phyloP scores from a whole-genome alignment of 1,140 invertebrate genomes.

The Melanaphis sacchari region DNA sequence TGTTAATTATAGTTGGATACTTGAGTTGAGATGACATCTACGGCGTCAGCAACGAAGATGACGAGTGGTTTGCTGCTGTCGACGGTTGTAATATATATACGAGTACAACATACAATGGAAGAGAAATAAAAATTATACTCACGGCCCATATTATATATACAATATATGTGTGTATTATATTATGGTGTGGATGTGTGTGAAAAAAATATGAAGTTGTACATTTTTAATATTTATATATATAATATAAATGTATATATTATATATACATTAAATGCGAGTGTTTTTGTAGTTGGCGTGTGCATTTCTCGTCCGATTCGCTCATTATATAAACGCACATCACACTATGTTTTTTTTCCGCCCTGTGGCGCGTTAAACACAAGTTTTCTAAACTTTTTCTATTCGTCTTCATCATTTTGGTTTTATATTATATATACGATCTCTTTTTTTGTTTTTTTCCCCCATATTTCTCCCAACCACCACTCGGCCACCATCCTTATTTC shows the following conservation, averaged over 20 bases:
- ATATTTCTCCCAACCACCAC: too few species aligned
- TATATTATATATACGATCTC: background rate
- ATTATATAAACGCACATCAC: slow-evolving; percentile 1
- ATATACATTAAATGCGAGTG: background rate
- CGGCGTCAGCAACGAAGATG: background rate
- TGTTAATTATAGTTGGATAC: background rate
- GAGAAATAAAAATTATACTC: background rate
- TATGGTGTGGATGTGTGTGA: background rate
- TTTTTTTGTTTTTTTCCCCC: background rate
- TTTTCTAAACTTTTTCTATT: slow-evolving; percentile 24
- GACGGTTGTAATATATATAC: background rate
- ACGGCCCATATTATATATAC: background rate
- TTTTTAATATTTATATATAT: background rate
- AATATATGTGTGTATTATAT: background rate
- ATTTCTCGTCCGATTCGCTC: background rate
- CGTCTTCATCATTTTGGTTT: slow-evolving; percentile 17
- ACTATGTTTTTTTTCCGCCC: background rate
- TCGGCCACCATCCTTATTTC: too few species aligned
- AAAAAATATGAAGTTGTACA: background rate
- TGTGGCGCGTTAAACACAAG: background rate
- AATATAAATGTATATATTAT: too few species aligned
- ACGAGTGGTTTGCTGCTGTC: background rate
- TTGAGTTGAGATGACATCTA: slow-evolving; percentile 1
- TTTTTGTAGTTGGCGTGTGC: background rate
- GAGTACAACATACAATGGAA: background rate